Percentiles rank a stretch among this genome's conserved stretches.
Evolutionary conservation across 2,888 invertebrate species (phyloP).

Genomic region (Drosophila maculinotata): DNA sequence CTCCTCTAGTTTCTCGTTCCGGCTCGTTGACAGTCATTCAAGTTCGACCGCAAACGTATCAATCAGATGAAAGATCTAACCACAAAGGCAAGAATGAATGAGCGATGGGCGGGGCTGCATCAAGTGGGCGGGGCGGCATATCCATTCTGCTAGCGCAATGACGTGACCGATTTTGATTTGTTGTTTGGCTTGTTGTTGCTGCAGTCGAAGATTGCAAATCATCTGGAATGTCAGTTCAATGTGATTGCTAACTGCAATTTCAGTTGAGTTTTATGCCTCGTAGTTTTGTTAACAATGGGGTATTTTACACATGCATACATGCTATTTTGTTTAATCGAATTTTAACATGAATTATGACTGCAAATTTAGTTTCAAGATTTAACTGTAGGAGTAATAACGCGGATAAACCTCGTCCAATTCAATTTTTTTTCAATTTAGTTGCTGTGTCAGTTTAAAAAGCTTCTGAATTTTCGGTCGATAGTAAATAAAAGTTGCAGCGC

Average conservation of each 20-base stretch:
- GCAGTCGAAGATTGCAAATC: conserved; percentile 39
- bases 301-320: conserved; percentile 2
- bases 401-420: neutral
- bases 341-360: no score
- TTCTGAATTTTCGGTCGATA: conserved; percentile 21
- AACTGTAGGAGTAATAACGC: no score
- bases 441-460: conserved; percentile 12
- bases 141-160: neutral
- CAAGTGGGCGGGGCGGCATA: neutral
- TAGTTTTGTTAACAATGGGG: neutral
- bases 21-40: conserved; percentile 35
- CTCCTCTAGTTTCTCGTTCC: conserved; percentile 9
- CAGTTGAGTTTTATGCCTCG: neutral
- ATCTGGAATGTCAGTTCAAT: conserved; percentile 40
- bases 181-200: conserved; percentile 30
- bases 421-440: conserved; percentile 10
- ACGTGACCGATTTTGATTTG: conserved; percentile 60
- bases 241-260: conserved; percentile 17
- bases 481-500: conserved; percentile 61
- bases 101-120: conserved; percentile 14
- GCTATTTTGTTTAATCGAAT: no score
- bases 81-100: conserved; percentile 29
- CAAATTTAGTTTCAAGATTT: no score
- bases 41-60: conserved; percentile 35
- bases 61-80: conserved; percentile 47